Evolutionary conservation across 2,797 vertebrate species (phyloP).

Genomic region (Anas georgica): DNA sequence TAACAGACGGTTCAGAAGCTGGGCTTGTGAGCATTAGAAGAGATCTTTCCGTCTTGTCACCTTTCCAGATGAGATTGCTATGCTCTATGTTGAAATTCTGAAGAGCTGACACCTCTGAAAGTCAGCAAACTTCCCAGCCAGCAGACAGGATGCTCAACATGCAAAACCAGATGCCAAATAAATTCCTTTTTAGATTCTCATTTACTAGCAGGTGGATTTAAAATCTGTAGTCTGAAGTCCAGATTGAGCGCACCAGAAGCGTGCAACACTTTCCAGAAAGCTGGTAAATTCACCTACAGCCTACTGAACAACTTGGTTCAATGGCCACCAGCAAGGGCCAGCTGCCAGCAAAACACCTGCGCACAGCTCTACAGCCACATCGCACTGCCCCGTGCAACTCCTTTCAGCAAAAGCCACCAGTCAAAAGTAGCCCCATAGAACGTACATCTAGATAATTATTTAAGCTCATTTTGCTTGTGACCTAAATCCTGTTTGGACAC

Average conservation of each 20-base stretch:
- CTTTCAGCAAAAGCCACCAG: neutral
- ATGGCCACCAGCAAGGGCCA: neutral
- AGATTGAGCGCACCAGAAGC: neutral
- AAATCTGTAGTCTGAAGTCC: neutral
- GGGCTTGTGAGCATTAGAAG: neutral
- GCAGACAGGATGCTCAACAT: neutral
- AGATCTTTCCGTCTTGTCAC: neutral
- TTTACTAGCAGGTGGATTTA: neutral
- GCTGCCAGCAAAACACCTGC: neutral
- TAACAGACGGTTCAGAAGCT: neutral
- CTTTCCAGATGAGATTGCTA: neutral
- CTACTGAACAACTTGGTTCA: neutral
- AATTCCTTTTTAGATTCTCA: neutral
- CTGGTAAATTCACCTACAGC: neutral
- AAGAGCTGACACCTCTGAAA: neutral
- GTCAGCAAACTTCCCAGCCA: neutral
- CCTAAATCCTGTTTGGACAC: conserved; percentile 12
- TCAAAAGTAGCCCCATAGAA: conserved; percentile 5
- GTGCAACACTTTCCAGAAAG: neutral
- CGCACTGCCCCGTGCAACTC: neutral
- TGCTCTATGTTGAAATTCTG: neutral
- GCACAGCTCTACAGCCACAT: neutral
- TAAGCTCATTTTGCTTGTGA: conserved; percentile 16
- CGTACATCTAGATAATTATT: neutral
- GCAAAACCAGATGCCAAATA: neutral